Conservation (phyloP, 2,113 vertebrate species). For the Genyomyrus donnyi region DNA sequence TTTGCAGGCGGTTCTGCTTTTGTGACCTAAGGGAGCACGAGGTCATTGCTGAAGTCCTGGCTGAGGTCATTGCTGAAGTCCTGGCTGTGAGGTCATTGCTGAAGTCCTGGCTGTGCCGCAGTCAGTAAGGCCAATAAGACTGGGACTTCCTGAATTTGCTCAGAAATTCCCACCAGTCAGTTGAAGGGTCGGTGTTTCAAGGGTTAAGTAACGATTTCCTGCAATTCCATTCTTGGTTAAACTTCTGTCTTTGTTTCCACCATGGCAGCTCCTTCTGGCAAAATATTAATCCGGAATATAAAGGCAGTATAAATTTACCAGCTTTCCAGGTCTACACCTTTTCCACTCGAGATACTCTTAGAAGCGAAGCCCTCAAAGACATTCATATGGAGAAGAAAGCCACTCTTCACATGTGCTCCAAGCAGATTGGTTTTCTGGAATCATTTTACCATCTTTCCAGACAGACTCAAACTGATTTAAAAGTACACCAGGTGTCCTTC, state of each 20-base stretch:
- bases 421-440: conserved; percentile 20
- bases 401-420: conserved; percentile 38
- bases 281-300: neutral
- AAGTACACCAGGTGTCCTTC: neutral
- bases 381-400: neutral
- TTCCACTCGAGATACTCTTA: neutral
- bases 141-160: neutral
- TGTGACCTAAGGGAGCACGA: neutral
- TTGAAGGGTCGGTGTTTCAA: neutral
- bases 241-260: neutral
- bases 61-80: no score
- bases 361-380: neutral
- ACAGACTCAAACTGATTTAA: conserved; percentile 17
- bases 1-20: neutral
- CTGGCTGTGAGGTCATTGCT: no score
- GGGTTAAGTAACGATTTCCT: neutral
- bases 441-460: conserved; percentile 2
- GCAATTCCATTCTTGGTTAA: neutral
- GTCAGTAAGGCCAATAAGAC: neutral
- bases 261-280: neutral
- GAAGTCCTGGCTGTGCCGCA: no score
- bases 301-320: neutral
- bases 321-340: neutral
- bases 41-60: neutral
- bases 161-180: neutral